Base-by-base conservation (phyloP, 2,888 invertebrate species). In the Cephalotes varians region DNA sequence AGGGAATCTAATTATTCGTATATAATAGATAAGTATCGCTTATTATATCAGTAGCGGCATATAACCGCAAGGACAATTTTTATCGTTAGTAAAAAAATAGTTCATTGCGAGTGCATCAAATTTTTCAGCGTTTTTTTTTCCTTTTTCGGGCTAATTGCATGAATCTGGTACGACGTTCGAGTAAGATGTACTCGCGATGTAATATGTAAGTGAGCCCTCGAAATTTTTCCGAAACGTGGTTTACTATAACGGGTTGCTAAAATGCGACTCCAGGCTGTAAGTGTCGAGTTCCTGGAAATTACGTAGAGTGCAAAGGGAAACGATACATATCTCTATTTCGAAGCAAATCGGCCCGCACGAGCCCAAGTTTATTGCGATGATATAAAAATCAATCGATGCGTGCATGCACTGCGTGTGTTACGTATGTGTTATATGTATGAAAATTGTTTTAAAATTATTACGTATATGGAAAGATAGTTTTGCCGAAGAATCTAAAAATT, bases 81-180 rank as follows among this genome's bases (percentile, higher is more conserved):
- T n/a, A 51, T 74, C 82, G 54, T 62, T 81, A 67, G 89, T 89
- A 89, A 89, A 89, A 89, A 89, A 89, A 89, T 89, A 89, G 85
- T 85, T 89, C 64, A 84, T 76, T 84, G 88, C 85, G 40, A 85
- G 89, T 87, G 89, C 85, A 83, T 83, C 76, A 77, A 85, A 87
- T 87, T 83, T 87, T 83, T 74, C 34, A 81, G 82, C 83, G 86
- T 74, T 37, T 25, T 62, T 15, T 47, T 25, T 74, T 25, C 44
- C 18, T 34, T 49, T 56, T n/a, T 74, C 79, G 25, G 80, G 58
- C 73, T 73, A 73, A 80, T 28, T 56, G 72, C 60, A 34, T 9
- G 37, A 80, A 79, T 80, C 73, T 73, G 73, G 80, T 60, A 80
- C 58, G 65, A 65, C 76, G 10, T 76, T 65, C 65, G 65, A 28